These are phyloP conservation scores for Brachypodius melanocephalos DNA, from an alignment of 2,113 vertebrate genomes.

Conservation along the genomic window DNA sequence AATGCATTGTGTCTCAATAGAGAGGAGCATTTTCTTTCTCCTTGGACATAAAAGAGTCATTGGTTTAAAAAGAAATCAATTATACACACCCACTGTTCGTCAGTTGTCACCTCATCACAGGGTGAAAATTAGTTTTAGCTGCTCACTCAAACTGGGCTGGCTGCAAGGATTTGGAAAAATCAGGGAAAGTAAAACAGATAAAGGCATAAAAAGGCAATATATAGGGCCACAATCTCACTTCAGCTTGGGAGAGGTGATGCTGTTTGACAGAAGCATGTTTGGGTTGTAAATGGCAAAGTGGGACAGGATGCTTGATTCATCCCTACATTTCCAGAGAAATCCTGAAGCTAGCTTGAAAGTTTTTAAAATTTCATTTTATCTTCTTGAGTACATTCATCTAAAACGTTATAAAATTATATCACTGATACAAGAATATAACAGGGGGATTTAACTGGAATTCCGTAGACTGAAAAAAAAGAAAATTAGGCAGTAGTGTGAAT, in stretches of 20 bases:
- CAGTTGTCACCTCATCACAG: slow-evolving; percentile 1
- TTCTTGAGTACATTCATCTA: neutral
- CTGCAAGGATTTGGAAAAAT: neutral
- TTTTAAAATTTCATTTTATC: neutral
- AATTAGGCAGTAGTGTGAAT: neutral
- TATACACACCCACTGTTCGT: slow-evolving; percentile 7
- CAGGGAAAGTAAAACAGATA: neutral
- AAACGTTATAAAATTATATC: neutral
- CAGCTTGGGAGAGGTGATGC: neutral
- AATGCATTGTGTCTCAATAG: neutral
- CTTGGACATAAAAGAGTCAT: neutral
- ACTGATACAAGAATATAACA: neutral
- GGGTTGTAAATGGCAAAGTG: neutral
- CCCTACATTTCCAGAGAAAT: neutral
- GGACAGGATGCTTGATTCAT: neutral
- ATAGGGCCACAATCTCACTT: neutral
- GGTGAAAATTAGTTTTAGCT: slow-evolving; percentile 32
- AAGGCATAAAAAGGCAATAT: neutral
- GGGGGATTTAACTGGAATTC: neutral
- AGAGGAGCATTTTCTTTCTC: neutral
- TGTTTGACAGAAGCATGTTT: neutral
- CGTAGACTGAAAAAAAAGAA: neutral
- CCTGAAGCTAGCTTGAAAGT: neutral
- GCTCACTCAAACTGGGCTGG: neutral
- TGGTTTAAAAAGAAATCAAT: slow-evolving; percentile 24